A percentile compares a stretch with the other conserved stretches of the same genome.
Evolutionary conservation across 2,888 invertebrate species (phyloP).

Genomic region (Drosophila sordidapex): DNA sequence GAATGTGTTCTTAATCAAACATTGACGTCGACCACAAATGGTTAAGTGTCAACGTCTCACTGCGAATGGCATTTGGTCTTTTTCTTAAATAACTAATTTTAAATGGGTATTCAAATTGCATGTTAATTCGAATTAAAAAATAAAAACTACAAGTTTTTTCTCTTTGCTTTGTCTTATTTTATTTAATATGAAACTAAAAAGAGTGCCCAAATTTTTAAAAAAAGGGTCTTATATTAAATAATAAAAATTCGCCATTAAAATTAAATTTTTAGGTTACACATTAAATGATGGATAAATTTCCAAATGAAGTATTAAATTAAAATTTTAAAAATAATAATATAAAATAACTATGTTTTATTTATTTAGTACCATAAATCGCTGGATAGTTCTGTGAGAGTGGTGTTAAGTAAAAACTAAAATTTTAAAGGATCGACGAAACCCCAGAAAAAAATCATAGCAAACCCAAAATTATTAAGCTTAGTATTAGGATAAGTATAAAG

Average conservation of each 20-base stretch:
- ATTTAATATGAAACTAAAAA: too few relatives aligned
- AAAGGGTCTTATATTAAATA: neutral
- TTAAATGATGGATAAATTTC: neutral
- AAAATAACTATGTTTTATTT: neutral
- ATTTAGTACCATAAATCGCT: neutral
- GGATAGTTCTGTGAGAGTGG: neutral
- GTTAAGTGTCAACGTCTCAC: slow-evolving; percentile 39
- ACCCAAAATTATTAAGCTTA: neutral
- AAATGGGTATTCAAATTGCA: neutral
- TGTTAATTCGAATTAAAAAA: neutral
- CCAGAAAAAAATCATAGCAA: neutral
- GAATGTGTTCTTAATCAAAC: slow-evolving; percentile 55
- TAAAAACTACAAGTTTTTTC: neutral
- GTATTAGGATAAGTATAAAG: neutral
- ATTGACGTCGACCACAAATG: slow-evolving; percentile 42
- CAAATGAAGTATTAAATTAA: neutral
- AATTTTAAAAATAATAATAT: neutral
- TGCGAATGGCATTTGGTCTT: neutral
- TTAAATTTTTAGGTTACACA: neutral
- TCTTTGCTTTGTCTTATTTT: too few relatives aligned
- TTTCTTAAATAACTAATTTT: neutral
- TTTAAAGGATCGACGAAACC: too few relatives aligned
- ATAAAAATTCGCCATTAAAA: neutral
- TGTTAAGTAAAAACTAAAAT: neutral
- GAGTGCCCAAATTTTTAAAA: neutral